Conservation (phyloP, 2,113 vertebrate genomes). For the Percina caprodes region DNA sequence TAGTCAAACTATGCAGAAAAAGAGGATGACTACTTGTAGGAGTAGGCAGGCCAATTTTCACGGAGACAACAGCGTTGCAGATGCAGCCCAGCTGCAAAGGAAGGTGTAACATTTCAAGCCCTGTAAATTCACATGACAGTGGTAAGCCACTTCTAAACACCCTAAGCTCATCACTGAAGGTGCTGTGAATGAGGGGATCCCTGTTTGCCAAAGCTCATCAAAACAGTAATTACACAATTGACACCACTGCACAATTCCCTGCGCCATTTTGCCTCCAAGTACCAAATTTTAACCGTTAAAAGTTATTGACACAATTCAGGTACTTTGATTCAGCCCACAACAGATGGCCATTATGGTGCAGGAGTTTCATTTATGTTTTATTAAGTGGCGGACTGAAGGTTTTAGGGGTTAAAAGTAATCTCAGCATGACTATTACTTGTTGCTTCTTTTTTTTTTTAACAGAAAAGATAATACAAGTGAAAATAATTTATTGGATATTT, state of each 20-base stretch:
- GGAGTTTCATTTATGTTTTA: background rate
- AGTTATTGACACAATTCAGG: conserved; percentile 61
- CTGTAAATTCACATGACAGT: conserved; percentile 84
- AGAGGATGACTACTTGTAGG: conserved; percentile 34
- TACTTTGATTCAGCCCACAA: conserved; percentile 23
- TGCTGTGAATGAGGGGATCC: conserved; percentile 58
- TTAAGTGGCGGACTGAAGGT: background rate
- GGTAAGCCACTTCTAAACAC: conserved; percentile 80
- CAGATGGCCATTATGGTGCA: conserved; percentile 59
- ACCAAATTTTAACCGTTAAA: conserved; percentile 76
- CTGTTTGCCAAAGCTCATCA: conserved; percentile 80
- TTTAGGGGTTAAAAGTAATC: background rate
- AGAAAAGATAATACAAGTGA: background rate
- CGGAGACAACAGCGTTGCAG: conserved; percentile 93
- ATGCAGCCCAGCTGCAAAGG: conserved; percentile 92
- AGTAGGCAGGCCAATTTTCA: conserved; percentile 82
- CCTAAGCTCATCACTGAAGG: conserved; percentile 77
- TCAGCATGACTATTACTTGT: background rate
- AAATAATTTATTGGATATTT: too few relatives aligned
- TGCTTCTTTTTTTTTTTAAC: background rate
- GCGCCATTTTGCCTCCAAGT: conserved; percentile 7
- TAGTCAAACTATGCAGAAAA: conserved; percentile 71
- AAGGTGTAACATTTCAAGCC: conserved; percentile 93
- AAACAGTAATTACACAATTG: conserved; percentile 83
- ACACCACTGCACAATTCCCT: conserved; percentile 76